Percentiles rank a stretch among this genome's conserved stretches.
phyloP scores from a whole-genome alignment of 35 echinoderm and acorn worm genomes.

The Ophiothrix spiculata region DNA sequence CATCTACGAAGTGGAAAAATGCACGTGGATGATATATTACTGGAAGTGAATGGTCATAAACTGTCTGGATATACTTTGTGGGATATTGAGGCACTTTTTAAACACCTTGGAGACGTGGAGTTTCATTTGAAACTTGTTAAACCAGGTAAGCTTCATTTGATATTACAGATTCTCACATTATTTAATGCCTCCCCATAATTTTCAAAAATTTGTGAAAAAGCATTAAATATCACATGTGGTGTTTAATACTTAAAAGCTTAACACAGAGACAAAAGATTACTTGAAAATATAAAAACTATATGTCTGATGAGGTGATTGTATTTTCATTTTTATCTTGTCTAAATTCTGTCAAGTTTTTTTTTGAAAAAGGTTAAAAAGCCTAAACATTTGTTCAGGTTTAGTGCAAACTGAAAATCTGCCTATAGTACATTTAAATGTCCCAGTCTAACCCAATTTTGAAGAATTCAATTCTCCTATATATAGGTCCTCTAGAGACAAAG shows the following conservation, averaged over 20 bases:
- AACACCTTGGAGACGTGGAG: conserved; percentile 44
- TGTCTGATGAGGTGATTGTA: neutral
- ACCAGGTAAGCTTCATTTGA: conserved; percentile 53
- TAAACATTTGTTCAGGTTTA: too few species aligned
- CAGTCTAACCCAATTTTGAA: too few species aligned
- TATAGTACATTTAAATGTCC: too few species aligned
- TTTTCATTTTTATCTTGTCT: too few species aligned
- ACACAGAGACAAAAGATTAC: neutral
- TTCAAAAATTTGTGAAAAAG: neutral
- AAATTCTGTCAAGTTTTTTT: too few species aligned
- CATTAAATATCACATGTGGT: neutral
- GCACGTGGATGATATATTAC: conserved; percentile 77
- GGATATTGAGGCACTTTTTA: conserved; percentile 78
- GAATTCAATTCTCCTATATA: too few species aligned
- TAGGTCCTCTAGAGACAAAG: too few species aligned
- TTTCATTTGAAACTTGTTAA: conserved; percentile 85
- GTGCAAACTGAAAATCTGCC: too few species aligned
- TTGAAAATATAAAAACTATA: neutral
- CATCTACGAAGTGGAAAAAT: conserved; percentile 74
- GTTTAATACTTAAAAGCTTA: neutral
- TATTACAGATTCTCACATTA: too few species aligned
- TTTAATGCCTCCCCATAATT: too few species aligned
- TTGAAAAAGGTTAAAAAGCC: too few species aligned
- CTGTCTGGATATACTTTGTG: conserved; percentile 88
- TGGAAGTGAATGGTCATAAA: conserved; percentile 83